Conservation (phyloP, 2,797 vertebrate genomes). For the Falco rusticolus region DNA sequence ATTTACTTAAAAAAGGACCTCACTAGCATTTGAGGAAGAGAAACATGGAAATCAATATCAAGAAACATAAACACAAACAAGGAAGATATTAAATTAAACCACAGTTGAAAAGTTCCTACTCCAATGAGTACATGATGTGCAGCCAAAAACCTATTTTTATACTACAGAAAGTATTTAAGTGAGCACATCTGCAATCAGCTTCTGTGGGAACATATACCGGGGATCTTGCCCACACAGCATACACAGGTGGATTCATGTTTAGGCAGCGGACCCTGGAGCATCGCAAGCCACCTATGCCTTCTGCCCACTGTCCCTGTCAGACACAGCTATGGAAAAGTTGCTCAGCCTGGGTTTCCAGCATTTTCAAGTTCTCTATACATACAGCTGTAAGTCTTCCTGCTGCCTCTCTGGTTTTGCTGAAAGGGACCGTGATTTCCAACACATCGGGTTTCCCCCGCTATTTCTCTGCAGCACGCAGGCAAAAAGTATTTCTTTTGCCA, state of each 20-base stretch:
- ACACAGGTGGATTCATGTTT: neutral
- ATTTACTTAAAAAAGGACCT: constrained; percentile 5
- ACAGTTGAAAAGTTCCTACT: constrained; percentile 41
- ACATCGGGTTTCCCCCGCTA: neutral
- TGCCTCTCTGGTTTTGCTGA: neutral
- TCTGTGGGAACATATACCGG: neutral
- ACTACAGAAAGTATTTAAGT: constrained; percentile 43
- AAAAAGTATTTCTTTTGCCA: neutral
- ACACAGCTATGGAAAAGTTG: neutral
- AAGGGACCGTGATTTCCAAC: neutral
- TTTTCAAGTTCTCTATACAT: neutral
- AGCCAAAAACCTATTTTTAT: constrained; percentile 66
- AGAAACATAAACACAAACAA: constrained; percentile 59
- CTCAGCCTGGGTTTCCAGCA: neutral
- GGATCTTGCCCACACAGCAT: neutral
- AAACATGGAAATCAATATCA: constrained; percentile 54
- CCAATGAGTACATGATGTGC: constrained; percentile 47
- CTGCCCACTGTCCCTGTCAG: neutral
- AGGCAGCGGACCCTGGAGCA: neutral
- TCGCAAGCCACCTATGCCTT: neutral
- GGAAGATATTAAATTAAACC: constrained; percentile 54
- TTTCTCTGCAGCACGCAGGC: neutral
- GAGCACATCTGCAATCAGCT: constrained; percentile 46
- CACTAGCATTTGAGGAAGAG: neutral
- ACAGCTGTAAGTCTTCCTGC: neutral